These are phyloP conservation scores for Myodes glareolus DNA, from an alignment of 2,113 vertebrate genomes.

Conservation along the genomic window DNA sequence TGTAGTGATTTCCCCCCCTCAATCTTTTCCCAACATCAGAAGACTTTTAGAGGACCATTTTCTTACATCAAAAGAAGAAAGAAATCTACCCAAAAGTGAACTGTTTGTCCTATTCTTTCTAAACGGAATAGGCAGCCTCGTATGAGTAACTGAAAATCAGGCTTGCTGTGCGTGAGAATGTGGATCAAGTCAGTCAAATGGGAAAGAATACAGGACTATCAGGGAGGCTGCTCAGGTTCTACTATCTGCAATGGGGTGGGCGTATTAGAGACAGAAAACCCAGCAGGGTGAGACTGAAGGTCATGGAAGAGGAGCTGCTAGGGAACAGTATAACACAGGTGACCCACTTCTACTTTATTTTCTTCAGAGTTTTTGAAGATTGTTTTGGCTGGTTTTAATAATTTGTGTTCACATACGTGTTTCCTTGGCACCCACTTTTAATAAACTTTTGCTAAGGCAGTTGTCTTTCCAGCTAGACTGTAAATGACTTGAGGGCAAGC, in stretches of 20 bases:
- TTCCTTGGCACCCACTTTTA: neutral
- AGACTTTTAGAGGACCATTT: slow-evolving; percentile 34
- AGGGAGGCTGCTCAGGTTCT: neutral
- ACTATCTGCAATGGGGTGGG: neutral
- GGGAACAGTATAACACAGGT: neutral
- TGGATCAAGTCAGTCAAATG: slow-evolving; percentile 18
- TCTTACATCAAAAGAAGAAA: neutral
- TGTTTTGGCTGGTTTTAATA: slow-evolving; percentile 28
- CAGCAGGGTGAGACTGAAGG: neutral
- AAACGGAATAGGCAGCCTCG: slow-evolving; percentile 16
- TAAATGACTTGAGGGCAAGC: neutral
- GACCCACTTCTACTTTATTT: neutral
- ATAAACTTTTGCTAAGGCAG: neutral
- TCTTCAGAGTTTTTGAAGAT: neutral
- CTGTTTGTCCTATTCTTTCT: slow-evolving; percentile 52
- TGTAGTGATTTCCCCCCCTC: neutral
- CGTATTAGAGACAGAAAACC: neutral
- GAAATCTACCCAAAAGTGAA: slow-evolving; percentile 43
- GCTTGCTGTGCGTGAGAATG: slow-evolving; percentile 28
- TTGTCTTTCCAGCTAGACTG: slow-evolving; percentile 3
- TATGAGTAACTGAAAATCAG: slow-evolving; percentile 41
- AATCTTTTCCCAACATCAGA: neutral
- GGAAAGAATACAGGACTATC: neutral
- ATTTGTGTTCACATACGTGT: slow-evolving; percentile 1
- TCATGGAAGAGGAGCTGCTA: neutral